Conservation (phyloP, 2,113 vertebrate genomes). For the Brevimyrus niger region DNA sequence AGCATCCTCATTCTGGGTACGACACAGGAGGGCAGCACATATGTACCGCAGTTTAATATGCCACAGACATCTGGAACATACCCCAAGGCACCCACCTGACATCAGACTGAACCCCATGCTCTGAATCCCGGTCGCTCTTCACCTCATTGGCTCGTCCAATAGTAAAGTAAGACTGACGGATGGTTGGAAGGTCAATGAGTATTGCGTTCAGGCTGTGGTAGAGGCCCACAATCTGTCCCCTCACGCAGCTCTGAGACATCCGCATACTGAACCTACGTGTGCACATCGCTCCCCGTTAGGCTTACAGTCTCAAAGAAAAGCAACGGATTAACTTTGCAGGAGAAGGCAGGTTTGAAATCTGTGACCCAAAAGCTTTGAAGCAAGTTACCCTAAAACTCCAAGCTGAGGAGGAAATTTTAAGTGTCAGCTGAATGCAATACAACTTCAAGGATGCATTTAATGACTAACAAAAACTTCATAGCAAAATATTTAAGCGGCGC, state of each 20-base stretch:
- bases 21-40: background rate
- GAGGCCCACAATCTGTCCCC: slow-evolving; percentile 54
- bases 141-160: slow-evolving; percentile 36
- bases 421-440: background rate
- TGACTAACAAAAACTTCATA: background rate
- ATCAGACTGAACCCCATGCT: slow-evolving; percentile 39
- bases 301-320: background rate
- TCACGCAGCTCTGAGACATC: slow-evolving; percentile 48
- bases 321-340: background rate
- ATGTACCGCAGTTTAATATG: background rate
- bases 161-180: slow-evolving; percentile 58
- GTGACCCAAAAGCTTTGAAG: background rate
- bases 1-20: background rate
- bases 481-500: background rate
- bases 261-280: slow-evolving; percentile 44
- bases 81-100: slow-evolving; percentile 42
- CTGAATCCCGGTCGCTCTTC: slow-evolving; percentile 35
- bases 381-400: background rate
- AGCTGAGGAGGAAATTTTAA: background rate
- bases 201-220: slow-evolving; percentile 52
- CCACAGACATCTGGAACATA: background rate
- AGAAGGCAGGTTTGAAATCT: background rate
- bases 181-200: slow-evolving; percentile 48
- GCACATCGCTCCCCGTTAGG: no score
- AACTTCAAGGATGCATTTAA: background rate